These are phyloP conservation scores for Furcifer pardalis DNA, from an alignment of 2,797 vertebrate genomes.

Conservation along the genomic window DNA sequence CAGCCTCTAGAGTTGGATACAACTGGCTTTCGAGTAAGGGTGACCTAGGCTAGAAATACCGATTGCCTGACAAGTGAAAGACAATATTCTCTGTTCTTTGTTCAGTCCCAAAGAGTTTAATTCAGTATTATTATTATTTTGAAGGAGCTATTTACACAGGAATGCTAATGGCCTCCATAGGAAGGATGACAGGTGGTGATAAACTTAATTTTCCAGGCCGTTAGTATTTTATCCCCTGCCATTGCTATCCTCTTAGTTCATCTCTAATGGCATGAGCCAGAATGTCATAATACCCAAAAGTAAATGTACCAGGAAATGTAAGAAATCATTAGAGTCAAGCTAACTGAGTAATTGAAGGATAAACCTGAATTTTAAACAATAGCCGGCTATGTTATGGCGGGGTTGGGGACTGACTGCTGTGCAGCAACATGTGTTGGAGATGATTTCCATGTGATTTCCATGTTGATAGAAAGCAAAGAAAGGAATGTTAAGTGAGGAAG, in stretches of 20 bases:
- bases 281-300: conserved; percentile 68
- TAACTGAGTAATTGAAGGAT: conserved; percentile 70
- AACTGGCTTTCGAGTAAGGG: too few species aligned
- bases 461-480: conserved; percentile 55
- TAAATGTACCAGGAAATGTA: conserved; percentile 73
- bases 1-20: too few species aligned
- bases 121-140: conserved; percentile 18
- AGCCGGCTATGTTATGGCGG: conserved; percentile 46
- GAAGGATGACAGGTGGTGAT: conserved; percentile 27
- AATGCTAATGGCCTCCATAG: conserved; percentile 39
- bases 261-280: conserved; percentile 61
- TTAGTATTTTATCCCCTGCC: conserved; percentile 56
- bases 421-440: conserved; percentile 52
- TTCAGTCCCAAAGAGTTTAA: conserved; percentile 33
- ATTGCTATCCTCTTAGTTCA: conserved; percentile 57
- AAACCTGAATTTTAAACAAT: conserved; percentile 70
- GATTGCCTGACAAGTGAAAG: too few species aligned
- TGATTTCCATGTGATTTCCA: conserved; percentile 59
- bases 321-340: conserved; percentile 65
- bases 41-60: too few species aligned
- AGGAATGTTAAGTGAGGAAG: conserved; percentile 51
- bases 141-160: conserved; percentile 43
- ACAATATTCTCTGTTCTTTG: not conserved
- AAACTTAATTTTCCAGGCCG: conserved; percentile 67
- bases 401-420: conserved; percentile 65